These are phyloP conservation scores for Drosophila glabriapex DNA, from an alignment of 2,888 invertebrate genomes.

Conservation along the genomic window DNA sequence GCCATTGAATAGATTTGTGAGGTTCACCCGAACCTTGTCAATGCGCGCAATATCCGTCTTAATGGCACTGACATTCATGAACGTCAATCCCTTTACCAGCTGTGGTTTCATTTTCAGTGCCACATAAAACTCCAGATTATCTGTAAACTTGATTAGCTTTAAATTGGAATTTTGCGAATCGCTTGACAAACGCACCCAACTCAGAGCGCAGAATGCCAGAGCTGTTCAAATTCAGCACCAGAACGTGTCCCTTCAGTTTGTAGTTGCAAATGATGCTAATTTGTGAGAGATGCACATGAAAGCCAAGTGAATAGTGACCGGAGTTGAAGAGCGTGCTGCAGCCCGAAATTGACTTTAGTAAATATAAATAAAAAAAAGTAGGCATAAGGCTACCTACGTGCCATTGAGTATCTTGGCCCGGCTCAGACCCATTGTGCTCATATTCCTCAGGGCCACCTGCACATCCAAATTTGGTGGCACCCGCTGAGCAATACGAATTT, in stretches of 20 bases:
- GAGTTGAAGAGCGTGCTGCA: constrained; percentile 86
- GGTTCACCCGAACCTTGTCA: constrained; percentile 88
- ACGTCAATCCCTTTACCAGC: constrained; percentile 70
- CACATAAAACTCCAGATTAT: constrained; percentile 52
- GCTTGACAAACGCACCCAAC: constrained; percentile 86
- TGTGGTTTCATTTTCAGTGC: constrained; percentile 41
- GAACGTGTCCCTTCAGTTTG: constrained; percentile 88
- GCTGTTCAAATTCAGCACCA: constrained; percentile 89
- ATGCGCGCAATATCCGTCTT: constrained; percentile 88
- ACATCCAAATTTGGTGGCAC: constrained; percentile 55
- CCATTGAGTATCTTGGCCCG: constrained; percentile 50
- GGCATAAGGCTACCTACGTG: constrained; percentile 41
- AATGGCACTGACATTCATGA: constrained; percentile 88
- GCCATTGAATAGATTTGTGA: constrained; percentile 88
- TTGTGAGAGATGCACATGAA: constrained; percentile 88
- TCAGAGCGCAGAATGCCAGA: constrained; percentile 87
- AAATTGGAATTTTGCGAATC: not conserved
- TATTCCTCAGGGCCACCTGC: constrained; percentile 54
- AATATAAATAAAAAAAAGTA: not conserved
- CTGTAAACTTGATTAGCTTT: constrained; percentile 22
- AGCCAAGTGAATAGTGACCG: constrained; percentile 88
- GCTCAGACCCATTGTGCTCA: constrained; percentile 59
- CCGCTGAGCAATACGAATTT: constrained; percentile 56
- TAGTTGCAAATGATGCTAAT: constrained; percentile 89
- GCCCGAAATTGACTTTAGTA: constrained; percentile 28